Evolutionary conservation across 2,888 invertebrate genomes (phyloP).

Genomic region (Brachypalpus laphriformis): DNA sequence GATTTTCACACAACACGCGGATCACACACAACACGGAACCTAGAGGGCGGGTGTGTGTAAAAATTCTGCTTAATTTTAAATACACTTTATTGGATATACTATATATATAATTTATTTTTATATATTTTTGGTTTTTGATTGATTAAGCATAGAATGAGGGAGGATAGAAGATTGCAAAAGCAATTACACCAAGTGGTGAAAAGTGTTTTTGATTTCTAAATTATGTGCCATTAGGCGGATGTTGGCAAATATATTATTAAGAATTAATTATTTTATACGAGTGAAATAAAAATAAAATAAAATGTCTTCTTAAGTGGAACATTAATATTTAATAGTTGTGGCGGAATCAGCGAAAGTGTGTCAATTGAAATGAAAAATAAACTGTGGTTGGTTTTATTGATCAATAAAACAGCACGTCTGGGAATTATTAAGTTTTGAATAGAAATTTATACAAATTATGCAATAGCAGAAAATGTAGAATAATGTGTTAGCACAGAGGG

Average conservation of each 20-base stretch:
- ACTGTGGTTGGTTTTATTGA: slow-evolving; percentile 17
- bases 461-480: background rate
- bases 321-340: slow-evolving; percentile 26
- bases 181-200: slow-evolving; percentile 27
- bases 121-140: slow-evolving; percentile 33
- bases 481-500: background rate
- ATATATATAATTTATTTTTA: background rate
- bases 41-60: slow-evolving; percentile 2
- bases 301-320: slow-evolving; percentile 16
- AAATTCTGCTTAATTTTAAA: slow-evolving; percentile 1
- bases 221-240: slow-evolving; percentile 34
- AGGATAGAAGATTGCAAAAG: slow-evolving; percentile 5
- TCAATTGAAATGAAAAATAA: slow-evolving; percentile 32
- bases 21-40: background rate
- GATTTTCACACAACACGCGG: slow-evolving; percentile 53
- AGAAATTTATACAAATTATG: slow-evolving; percentile 18
- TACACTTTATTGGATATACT: background rate
- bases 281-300: slow-evolving; percentile 29
- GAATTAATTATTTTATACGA: slow-evolving; percentile 17
- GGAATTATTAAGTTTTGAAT: background rate
- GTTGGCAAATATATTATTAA: slow-evolving; percentile 25
- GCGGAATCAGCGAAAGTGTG: slow-evolving; percentile 12
- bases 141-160: slow-evolving; percentile 37
- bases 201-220: slow-evolving; percentile 34
- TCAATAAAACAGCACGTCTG: background rate